Evolutionary conservation across 2,888 invertebrate genomes (phyloP), one percentile per base, ranked within the genome.

Genomic region (Drosophila merina): DNA sequence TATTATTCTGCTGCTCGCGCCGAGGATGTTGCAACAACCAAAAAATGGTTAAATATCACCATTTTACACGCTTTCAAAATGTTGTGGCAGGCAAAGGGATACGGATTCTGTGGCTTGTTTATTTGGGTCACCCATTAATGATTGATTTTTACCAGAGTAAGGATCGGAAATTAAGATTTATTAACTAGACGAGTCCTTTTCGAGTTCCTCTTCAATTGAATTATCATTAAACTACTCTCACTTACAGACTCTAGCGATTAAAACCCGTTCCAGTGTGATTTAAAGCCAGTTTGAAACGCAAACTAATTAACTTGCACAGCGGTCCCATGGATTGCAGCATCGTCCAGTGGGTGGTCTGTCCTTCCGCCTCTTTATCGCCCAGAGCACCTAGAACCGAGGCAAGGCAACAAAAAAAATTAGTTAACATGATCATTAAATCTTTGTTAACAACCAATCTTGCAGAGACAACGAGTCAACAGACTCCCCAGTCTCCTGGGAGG

Each of bases 391-490:
- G 51, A 59, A 45, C 48, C 55, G 31, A 52, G 49, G 48, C 20
- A 36, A 57, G 45, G 40, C 20, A 20, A 28, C 4, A 36, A 72
- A 76, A 76, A 72, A 72, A 82, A 82, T 83, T 84, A 79, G 85
- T 80, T 80, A 87, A 87, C 85, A 85, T 82, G 80, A 85, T 85
- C 87, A 85, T 87, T 87, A 85, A 85, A 87, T 87, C 87, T 83
- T 79, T 74, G 77, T 77, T 84, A 85, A 82, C 74, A 74, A 72
- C 55, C 75, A 68, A 78, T 82, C 81, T 74, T 48, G 44, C 59
- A 45, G 25, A 56, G 56, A 54, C 71, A 55, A 51, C 52, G 45
- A 44, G 12, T 36, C 62, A 49, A 55, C 62, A 12, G 10, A 45
- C 57, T n/a, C 69, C 25, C 36, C 44, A 33, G 52, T 26, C 31